Conservation (phyloP, 2,888 invertebrate genomes). For the Ephialtes manifestator region DNA sequence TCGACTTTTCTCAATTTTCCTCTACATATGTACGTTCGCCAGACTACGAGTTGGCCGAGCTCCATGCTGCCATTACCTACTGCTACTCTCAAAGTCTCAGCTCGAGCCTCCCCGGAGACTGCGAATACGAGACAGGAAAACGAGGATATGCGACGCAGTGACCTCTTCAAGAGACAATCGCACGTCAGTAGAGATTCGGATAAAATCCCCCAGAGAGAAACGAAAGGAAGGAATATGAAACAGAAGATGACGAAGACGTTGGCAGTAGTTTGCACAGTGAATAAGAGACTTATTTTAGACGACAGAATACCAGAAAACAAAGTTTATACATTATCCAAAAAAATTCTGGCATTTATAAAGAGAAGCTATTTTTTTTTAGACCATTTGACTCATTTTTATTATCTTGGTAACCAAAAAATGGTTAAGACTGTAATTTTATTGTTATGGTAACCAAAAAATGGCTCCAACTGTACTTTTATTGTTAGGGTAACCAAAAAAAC, state of each 20-base stretch:
- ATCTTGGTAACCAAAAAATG: no score
- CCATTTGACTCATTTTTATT: no score
- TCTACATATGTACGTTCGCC: neutral
- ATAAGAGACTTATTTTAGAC: neutral
- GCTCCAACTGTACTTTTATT: no score
- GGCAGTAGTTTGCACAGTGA: neutral
- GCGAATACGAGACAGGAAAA: conserved; percentile 19
- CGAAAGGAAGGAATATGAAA: neutral
- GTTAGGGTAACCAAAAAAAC: no score
- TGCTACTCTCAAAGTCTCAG: conserved; percentile 10
- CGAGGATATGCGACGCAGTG: conserved; percentile 15
- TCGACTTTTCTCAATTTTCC: conserved; percentile 45
- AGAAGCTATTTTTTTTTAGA: no score
- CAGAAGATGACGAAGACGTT: neutral
- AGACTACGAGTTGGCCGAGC: conserved; percentile 32
- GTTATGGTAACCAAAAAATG: no score
- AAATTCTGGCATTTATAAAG: neutral
- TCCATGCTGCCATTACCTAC: conserved; percentile 31
- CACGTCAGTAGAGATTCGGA: neutral
- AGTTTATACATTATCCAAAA: neutral
- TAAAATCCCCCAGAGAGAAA: conserved; percentile 4
- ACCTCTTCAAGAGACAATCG: conserved; percentile 38
- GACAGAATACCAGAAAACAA: neutral
- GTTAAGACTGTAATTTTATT: no score
- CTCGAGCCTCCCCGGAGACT: conserved; percentile 18